phyloP scores from a whole-genome alignment of 1,140 invertebrate genomes.

The Aphelinus certus region DNA sequence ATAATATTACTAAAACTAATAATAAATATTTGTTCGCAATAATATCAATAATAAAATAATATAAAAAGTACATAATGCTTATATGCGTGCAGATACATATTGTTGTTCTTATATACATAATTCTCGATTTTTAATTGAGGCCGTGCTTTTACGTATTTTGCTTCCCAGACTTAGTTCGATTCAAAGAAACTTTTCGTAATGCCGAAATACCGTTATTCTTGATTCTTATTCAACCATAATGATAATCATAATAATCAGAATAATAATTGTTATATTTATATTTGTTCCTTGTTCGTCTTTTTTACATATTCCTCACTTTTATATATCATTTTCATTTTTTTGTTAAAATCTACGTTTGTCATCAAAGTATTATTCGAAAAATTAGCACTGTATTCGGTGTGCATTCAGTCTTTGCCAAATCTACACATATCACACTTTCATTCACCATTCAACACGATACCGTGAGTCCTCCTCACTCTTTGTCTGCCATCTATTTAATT shows the following conservation, averaged over 20 bases:
- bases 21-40: conserved; percentile 40
- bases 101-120: conserved; percentile 32
- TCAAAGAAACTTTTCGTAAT: conserved; percentile 23
- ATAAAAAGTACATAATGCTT: conserved; percentile 36
- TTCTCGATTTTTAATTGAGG: conserved; percentile 27
- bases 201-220: conserved; percentile 5
- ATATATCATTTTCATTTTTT: conserved; percentile 28
- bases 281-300: conserved; percentile 9
- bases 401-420: conserved; percentile 37
- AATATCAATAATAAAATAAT: conserved; percentile 41
- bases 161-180: conserved; percentile 22
- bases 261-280: conserved; percentile 26
- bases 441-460: not conserved
- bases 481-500: conserved; percentile 15
- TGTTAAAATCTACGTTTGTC: conserved; percentile 30
- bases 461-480: conserved; percentile 5
- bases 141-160: conserved; percentile 32
- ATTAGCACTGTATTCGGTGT: conserved; percentile 35
- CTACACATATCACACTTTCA: conserved; percentile 18
- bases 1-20: conserved; percentile 24
- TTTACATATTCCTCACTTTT: conserved; percentile 4
- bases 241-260: conserved; percentile 24
- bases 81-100: conserved; percentile 30
- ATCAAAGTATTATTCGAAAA: conserved; percentile 37
- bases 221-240: conserved; percentile 9